These are phyloP conservation scores for Pluvialis apricaria DNA, from an alignment of 2,113 vertebrate species.

Conservation along the genomic window DNA sequence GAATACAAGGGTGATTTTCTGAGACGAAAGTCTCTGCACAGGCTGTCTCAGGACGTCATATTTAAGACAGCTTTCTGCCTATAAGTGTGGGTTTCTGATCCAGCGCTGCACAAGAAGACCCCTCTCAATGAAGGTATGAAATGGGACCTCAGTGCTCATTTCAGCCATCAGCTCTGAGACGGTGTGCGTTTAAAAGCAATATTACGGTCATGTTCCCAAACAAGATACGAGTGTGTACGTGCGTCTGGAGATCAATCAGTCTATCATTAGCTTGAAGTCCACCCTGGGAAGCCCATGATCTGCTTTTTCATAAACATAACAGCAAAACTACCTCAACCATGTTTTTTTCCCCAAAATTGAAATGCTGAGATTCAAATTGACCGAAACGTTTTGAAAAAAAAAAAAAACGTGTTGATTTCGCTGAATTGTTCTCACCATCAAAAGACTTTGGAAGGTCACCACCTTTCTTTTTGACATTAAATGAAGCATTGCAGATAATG, in stretches of 20 bases:
- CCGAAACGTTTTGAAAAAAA: not conserved
- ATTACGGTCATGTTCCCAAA: rapidly evolving
- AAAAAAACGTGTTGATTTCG: not conserved
- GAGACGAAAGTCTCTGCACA: not conserved
- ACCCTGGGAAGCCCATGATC: not conserved
- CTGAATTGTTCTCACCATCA: conserved; percentile 29
- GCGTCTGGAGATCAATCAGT: not conserved
- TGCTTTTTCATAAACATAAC: not conserved
- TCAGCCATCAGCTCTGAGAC: not conserved
- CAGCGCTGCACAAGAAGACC: rapidly evolving
- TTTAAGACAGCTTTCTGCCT: not conserved
- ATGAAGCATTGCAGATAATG: conserved; percentile 39
- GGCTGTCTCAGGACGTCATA: rapidly evolving
- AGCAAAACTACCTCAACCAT: not conserved
- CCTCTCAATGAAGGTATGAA: not conserved
- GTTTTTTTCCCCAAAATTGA: not conserved
- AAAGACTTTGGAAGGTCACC: conserved; percentile 40
- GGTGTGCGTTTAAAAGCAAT: rapidly evolving
- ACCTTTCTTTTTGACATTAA: conserved; percentile 4
- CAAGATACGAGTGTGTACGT: rapidly evolving
- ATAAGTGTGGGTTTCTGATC: rapidly evolving
- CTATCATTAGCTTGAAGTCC: not conserved
- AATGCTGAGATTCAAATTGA: not conserved
- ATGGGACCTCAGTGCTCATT: not conserved
- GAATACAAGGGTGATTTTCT: not conserved